These are phyloP conservation scores for Numenius phaeopus DNA, from an alignment of 2,797 vertebrate species.

Conservation along the genomic window DNA sequence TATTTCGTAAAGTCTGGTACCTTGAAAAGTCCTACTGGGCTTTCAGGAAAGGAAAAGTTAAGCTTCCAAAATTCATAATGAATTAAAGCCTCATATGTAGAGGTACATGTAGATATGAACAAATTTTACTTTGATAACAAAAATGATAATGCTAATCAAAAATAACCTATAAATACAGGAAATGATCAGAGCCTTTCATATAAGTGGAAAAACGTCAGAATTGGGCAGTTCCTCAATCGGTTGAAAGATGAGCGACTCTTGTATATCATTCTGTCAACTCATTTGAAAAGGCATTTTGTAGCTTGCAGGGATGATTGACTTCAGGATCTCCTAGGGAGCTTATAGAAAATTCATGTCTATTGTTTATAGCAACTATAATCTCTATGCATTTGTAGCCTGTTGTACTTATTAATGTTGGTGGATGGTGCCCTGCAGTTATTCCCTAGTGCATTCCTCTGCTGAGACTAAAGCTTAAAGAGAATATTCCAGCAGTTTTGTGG, in stretches of 20 bases:
- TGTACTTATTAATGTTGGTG: slow-evolving; percentile 15
- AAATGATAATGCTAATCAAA: neutral
- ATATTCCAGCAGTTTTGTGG: slow-evolving; percentile 19
- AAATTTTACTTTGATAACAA: neutral
- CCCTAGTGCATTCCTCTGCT: neutral
- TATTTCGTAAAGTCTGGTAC: neutral
- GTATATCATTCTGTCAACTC: neutral
- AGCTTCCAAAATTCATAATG: neutral
- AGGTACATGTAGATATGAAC: neutral
- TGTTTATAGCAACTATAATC: slow-evolving; percentile 2
- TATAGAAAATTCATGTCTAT: neutral
- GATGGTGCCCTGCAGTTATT: neutral
- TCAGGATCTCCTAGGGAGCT: neutral
- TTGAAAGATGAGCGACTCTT: neutral
- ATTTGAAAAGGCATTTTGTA: neutral
- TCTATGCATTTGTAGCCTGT: neutral
- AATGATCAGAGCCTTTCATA: accelerated
- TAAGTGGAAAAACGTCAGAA: neutral
- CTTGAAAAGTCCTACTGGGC: neutral
- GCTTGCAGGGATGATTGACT: neutral
- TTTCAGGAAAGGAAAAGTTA: neutral
- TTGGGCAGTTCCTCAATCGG: neutral
- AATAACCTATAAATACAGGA: neutral
- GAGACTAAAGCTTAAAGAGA: slow-evolving; percentile 36
- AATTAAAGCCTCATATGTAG: neutral